A percentile compares a stretch with the other conserved stretches of the same genome.
phyloP scores from a whole-genome alignment of 2,888 invertebrate genomes.

The Noctuana brunneofusca region DNA sequence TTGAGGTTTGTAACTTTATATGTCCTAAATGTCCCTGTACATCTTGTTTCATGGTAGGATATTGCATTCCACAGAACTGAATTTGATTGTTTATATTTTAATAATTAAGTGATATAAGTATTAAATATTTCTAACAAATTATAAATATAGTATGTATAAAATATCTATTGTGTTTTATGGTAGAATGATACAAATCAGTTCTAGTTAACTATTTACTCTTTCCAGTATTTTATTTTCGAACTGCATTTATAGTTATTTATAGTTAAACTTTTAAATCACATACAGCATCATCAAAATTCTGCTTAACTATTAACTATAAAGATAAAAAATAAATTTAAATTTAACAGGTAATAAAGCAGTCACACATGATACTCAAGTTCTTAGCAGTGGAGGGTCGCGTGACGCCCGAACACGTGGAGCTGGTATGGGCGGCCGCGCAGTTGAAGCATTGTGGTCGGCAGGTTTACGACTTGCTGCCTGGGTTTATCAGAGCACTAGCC shows the following conservation, averaged over 20 bases:
- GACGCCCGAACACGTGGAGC: conserved; percentile 94
- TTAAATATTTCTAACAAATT: too few relatives aligned
- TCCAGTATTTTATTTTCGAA: too few relatives aligned
- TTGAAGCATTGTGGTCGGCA: conserved; percentile 97
- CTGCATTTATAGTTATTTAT: too few relatives aligned
- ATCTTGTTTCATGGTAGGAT: neutral
- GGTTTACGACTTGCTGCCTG: conserved; percentile 94
- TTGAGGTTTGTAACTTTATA: conserved; percentile 85
- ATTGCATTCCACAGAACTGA: neutral
- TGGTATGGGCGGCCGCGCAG: conserved; percentile 97
- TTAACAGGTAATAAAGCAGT: conserved; percentile 93
- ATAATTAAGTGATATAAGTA: too few relatives aligned
- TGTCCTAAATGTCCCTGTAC: neutral
- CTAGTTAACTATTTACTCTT: too few relatives aligned
- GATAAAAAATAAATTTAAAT: neutral
- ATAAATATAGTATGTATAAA: too few relatives aligned
- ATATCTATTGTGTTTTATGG: too few relatives aligned
- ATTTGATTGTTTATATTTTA: too few relatives aligned
- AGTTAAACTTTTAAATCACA: too few relatives aligned
- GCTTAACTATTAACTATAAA: neutral
- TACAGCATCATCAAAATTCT: too few relatives aligned
- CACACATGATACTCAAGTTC: conserved; percentile 95
- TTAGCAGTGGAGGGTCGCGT: conserved; percentile 95
- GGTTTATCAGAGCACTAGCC: conserved; percentile 94
- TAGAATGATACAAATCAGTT: too few relatives aligned